Conservation (phyloP, 2,113 vertebrate genomes). For the Sander lucioperca region DNA sequence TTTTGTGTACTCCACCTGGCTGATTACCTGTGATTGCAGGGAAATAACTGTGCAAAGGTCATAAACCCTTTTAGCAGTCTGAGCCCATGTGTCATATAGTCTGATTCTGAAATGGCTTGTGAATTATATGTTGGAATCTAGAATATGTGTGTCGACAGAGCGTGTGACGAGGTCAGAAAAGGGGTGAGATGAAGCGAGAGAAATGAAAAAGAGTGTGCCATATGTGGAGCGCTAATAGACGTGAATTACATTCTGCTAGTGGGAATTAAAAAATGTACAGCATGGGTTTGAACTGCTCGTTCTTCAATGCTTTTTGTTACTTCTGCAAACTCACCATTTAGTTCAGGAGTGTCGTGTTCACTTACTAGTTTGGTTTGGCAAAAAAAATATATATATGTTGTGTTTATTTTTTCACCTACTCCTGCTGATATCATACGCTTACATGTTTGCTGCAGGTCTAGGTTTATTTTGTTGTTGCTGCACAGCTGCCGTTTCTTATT, state of each 20-base stretch:
- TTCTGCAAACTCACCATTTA: conserved; percentile 1
- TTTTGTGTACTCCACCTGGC: conserved; percentile 30
- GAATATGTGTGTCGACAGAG: not conserved
- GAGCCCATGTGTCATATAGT: not conserved
- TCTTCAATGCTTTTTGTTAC: conserved; percentile 23
- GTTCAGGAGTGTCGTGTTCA: conserved; percentile 1
- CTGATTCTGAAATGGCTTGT: conserved; percentile 46
- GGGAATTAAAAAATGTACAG: conserved; percentile 46
- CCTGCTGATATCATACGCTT: conserved; percentile 12
- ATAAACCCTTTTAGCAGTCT: conserved; percentile 25
- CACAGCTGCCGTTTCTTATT: conserved; percentile 53
- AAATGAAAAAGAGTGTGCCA: not conserved
- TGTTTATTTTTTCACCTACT: not conserved
- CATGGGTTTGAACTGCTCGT: conserved; percentile 40
- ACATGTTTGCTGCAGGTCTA: conserved; percentile 24
- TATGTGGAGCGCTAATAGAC: conserved; percentile 31
- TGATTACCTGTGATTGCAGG: conserved; percentile 66
- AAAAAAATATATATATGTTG: not conserved
- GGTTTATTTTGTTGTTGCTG: conserved; percentile 51
- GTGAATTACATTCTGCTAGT: conserved; percentile 55
- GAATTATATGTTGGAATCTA: conserved; percentile 51
- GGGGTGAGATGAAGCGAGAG: conserved; percentile 8
- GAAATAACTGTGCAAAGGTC: conserved; percentile 60
- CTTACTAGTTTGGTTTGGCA: not conserved
- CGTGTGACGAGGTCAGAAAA: conserved; percentile 3